A percentile compares a stretch with the other conserved stretches of the same genome.
Evolutionary conservation across 2,888 invertebrate genomes (phyloP).

Genomic region (Epinotia demarniana): DNA sequence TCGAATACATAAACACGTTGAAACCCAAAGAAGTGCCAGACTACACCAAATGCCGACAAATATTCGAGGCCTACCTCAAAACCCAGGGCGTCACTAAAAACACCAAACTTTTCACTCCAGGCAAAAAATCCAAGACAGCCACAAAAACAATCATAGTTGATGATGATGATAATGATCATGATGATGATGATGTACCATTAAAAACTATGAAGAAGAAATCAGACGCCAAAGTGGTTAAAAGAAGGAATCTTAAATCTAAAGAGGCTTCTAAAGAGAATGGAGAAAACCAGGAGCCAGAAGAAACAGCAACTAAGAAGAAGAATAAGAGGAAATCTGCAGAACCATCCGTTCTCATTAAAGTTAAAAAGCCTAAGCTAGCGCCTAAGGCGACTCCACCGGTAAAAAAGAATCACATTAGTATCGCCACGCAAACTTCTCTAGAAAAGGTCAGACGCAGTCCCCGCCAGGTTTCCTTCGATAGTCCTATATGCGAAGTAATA

Average conservation of each 20-base stretch:
- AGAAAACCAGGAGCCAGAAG: constrained; percentile 65
- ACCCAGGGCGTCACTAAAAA: constrained; percentile 82
- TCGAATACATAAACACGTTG: constrained; percentile 87
- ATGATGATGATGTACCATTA: constrained; percentile 45
- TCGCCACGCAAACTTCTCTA: constrained; percentile 74
- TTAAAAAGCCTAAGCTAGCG: constrained; percentile 68
- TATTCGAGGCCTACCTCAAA: constrained; percentile 88
- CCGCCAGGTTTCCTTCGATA: constrained; percentile 73
- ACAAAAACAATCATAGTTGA: background rate
- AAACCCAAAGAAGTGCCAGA: constrained; percentile 89
- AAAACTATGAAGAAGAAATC: constrained; percentile 51
- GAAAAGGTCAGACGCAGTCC: constrained; percentile 63
- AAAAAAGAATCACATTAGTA: constrained; percentile 72
- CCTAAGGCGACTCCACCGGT: constrained; percentile 73
- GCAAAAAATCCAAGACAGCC: constrained; percentile 51
- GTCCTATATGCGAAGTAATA: constrained; percentile 70
- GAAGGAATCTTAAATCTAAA: constrained; percentile 48
- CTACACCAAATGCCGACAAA: constrained; percentile 88
- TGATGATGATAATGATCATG: constrained; percentile 43
- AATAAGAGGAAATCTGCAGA: constrained; percentile 71
- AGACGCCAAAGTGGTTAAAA: constrained; percentile 49
- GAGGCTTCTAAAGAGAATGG: constrained; percentile 55
- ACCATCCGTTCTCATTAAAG: constrained; percentile 62
- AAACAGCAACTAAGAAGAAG: constrained; percentile 53
- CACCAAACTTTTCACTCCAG: constrained; percentile 84